Evolutionary conservation across 2,888 invertebrate genomes (phyloP), one percentile per base, ranked within the genome.

Genomic region (Limnephilus marmoratus): DNA sequence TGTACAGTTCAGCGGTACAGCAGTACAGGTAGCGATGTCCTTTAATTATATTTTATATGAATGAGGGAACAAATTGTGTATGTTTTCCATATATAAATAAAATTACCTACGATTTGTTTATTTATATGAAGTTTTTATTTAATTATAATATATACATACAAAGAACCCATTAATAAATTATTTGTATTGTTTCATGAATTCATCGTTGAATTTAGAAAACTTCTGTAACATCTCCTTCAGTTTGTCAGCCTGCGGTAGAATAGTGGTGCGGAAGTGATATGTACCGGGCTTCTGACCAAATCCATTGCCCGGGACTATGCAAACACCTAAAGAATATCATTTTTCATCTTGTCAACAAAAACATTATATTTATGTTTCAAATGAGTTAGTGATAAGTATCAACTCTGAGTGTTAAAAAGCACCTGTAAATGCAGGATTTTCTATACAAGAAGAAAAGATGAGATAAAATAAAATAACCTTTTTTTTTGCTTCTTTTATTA

Each of bases 241-340:
- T 94, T 98, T 97, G 0, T 97, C 97, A 0, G 98, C 97, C 94
- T 98, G 98, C 15, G 99, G 99, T 94, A 99, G 96, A 95, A 99
- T 99, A 83, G 99, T 99, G 94, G 99, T 99, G 94, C 97, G 97
- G 96, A 99, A 99, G 96, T 99, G 99, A 96, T 97, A 98, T 1
- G 99, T 99, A 94, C 99, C 99, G 0, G 98, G 98, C 93, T 96
- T 96, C 96, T 99, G 99, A 0, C 99, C 99, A 95, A 99, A 99
- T 45, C 99, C 99, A 93, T 98, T 97, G 87, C 99, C 99, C 18
- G 99, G 97, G 53, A 98, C 99, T 90, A 99, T 97, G 96, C 99
- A 99, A 95, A 99, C 98, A 37, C 99, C 99, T 97, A 94, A 1
- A 94, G 94, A 85, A 37, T 37, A 81, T 24, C 24, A 68, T 68